Evolutionary conservation across 2,797 vertebrate genomes (phyloP).

Genomic region (Pogoniulus pusillus): DNA sequence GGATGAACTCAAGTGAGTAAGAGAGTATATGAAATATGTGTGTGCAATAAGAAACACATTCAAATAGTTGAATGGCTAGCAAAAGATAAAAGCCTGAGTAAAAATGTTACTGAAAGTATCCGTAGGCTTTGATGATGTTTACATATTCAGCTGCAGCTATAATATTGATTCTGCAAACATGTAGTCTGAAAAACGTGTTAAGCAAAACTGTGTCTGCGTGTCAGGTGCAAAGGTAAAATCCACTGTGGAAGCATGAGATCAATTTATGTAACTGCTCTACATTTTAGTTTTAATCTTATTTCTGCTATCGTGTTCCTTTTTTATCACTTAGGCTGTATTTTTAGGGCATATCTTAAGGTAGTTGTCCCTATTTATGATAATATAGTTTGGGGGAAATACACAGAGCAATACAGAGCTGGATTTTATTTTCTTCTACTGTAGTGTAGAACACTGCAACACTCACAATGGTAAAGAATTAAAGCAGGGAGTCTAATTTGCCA

Average conservation of each 20-base stretch:
- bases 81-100: neutral
- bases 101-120: neutral
- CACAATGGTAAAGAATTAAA: neutral
- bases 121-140: neutral
- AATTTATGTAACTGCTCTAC: neutral
- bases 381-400: neutral
- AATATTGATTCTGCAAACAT: neutral
- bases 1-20: neutral
- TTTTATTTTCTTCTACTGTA: neutral
- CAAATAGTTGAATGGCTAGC: neutral
- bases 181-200: neutral
- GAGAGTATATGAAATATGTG: neutral
- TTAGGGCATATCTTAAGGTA: neutral
- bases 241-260: neutral
- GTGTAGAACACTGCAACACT: neutral
- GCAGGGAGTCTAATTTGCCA: neutral
- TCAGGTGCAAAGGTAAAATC: constrained; percentile 1
- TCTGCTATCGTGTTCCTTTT: neutral
- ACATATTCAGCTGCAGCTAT: neutral
- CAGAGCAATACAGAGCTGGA: neutral
- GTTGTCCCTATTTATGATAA: neutral
- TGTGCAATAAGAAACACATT: neutral
- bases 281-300: neutral
- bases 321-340: neutral
- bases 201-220: neutral